phyloP scores from a whole-genome alignment of 2,888 invertebrate genomes.

The Meliscaeva auricollis region DNA sequence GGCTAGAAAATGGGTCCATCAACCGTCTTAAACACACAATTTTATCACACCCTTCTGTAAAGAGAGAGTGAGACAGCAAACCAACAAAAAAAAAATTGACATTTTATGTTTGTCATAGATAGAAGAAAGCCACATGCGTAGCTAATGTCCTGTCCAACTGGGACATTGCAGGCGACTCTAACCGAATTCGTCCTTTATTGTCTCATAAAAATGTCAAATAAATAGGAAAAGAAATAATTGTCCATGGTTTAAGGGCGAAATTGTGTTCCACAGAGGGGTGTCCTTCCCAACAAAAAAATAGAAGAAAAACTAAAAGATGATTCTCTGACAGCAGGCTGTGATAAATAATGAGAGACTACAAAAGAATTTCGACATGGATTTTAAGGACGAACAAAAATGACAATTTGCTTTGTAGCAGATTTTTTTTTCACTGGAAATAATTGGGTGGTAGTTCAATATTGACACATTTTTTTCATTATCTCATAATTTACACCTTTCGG shows the following conservation, averaged over 20 bases:
- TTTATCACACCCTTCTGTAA: slow-evolving; percentile 59
- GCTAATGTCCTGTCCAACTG: slow-evolving; percentile 50
- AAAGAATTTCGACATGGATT: slow-evolving; percentile 40
- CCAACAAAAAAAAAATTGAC: neutral
- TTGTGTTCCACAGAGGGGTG: slow-evolving; percentile 61
- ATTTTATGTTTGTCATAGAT: neutral
- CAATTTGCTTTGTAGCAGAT: slow-evolving; percentile 4
- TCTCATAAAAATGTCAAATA: slow-evolving; percentile 70
- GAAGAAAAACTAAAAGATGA: neutral
- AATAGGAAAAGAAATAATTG: slow-evolving; percentile 72
- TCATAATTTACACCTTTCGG: neutral
- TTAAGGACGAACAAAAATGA: slow-evolving; percentile 48
- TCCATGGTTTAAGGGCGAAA: slow-evolving; percentile 68
- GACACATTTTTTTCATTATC: neutral
- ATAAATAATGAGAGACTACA: slow-evolving; percentile 47
- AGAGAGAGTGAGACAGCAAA: neutral
- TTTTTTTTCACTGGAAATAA: slow-evolving; percentile 12
- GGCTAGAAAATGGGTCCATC: slow-evolving; percentile 23
- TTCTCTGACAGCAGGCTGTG: slow-evolving; percentile 58
- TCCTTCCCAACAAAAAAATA: neutral
- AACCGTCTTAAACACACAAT: slow-evolving; percentile 33
- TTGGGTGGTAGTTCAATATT: slow-evolving; percentile 9
- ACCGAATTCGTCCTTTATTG: slow-evolving; percentile 55
- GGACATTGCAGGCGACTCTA: slow-evolving; percentile 51
- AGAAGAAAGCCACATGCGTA: slow-evolving; percentile 54